Evolutionary conservation across 2,113 vertebrate genomes (phyloP).

Genomic region (Centropus bengalensis): DNA sequence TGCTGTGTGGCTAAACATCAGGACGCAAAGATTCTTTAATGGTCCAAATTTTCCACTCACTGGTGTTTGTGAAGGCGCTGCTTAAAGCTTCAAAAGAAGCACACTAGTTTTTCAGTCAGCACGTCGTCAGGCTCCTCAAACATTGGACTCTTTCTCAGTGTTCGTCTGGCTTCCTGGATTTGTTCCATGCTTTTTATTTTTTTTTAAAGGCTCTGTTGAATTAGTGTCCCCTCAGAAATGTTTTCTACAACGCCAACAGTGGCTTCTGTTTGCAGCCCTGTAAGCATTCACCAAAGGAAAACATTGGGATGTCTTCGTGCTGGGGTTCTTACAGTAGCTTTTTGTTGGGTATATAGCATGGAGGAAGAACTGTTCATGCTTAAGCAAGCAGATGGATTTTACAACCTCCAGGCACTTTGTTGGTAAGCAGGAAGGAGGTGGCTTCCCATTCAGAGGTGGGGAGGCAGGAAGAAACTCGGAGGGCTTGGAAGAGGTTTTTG

Average conservation of each 20-base stretch:
- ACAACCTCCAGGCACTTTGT: neutral
- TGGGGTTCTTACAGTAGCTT: neutral
- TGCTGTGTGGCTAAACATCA: neutral
- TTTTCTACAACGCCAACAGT: neutral
- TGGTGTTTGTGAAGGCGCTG: neutral
- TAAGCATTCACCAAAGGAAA: neutral
- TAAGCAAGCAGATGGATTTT: neutral
- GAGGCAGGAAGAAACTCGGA: neutral
- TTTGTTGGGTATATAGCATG: neutral
- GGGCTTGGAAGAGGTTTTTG: neutral
- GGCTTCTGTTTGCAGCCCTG: neutral
- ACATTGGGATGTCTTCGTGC: neutral
- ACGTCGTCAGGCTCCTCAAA: neutral
- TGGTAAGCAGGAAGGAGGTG: neutral
- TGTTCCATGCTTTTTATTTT: neutral
- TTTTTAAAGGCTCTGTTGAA: neutral
- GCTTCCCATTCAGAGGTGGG: neutral
- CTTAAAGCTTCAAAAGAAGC: neutral
- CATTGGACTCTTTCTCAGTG: neutral
- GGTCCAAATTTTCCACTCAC: neutral
- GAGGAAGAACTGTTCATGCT: neutral
- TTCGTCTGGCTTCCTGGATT: neutral
- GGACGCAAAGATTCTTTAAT: neutral
- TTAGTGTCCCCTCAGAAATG: neutral
- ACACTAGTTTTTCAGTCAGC: neutral